These are phyloP conservation scores for Galendromus occidentalis DNA, from an alignment of 1,140 invertebrate species.

Conservation along the genomic window DNA sequence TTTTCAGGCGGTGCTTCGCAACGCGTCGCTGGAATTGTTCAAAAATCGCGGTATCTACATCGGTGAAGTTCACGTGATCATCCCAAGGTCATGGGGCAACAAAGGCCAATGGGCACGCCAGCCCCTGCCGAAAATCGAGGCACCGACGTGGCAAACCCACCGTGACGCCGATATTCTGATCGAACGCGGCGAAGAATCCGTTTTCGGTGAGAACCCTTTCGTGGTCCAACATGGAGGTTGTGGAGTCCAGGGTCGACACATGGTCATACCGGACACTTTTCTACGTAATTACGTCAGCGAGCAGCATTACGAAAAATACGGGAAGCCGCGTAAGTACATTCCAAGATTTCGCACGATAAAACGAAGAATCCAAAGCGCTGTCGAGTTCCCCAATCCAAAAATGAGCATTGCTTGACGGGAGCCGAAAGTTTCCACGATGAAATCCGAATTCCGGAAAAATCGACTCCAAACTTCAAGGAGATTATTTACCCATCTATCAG, in stretches of 20 bases:
- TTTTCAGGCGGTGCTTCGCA: constrained; percentile 3
- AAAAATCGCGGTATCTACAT: neutral
- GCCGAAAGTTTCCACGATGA: too few species aligned
- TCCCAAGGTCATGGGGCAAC: neutral
- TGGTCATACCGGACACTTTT: constrained; percentile 33
- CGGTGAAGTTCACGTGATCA: neutral
- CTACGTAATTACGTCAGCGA: constrained; percentile 16
- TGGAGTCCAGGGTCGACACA: constrained; percentile 37
- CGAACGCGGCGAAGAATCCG: constrained; percentile 18
- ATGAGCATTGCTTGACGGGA: too few species aligned
- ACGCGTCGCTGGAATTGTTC: neutral
- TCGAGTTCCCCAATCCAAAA: too few species aligned
- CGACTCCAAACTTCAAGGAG: too few species aligned
- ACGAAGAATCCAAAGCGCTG: too few species aligned
- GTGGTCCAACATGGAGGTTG: constrained; percentile 39
- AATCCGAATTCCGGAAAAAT: too few species aligned
- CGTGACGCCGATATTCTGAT: neutral
- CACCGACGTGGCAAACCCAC: neutral
- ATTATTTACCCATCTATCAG: neutral
- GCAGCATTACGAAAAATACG: constrained; percentile 10
- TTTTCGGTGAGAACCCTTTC: constrained; percentile 33
- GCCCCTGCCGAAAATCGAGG: neutral
- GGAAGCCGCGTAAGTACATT: neutral
- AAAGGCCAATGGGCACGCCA: constrained; percentile 1
- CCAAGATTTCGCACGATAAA: neutral